Base-by-base conservation (phyloP, 2,797 vertebrate species). In the Columba guinea region DNA sequence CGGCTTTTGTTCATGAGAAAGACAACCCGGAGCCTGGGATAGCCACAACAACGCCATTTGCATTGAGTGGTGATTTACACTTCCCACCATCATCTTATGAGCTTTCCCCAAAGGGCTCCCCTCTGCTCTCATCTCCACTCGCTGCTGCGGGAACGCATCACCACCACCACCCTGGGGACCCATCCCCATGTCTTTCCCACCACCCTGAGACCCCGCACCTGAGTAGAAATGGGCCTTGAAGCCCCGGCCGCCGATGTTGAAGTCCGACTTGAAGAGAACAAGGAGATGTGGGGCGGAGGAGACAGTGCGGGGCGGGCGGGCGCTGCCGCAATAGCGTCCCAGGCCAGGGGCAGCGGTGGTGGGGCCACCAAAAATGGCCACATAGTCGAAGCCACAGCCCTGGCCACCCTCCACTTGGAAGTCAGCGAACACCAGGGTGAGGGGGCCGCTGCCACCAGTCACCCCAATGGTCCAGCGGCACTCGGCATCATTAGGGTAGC, bases 151-250 rank as follows among this genome's bases (percentile, higher is more conserved):
- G 16, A 35, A 3, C 65, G 17, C 34, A 75, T 19, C 34, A 74
- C 30, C 55, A n/a, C 39, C 44, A 58, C 14, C 59, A 23, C 22
- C 3, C 5, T 2, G 2, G 23, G 28, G 6, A 78, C 30, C 20
- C 19, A 1, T n/a, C 58, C 76, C 34, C 63, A 59, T 0, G 0
- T 37, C 58, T 60, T 30, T 77, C 44, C 81, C 69, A 30, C 17
- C 60, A 34, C 32, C 11, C 39, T 1, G 2, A 91, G 37, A 67
- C 1, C 46, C 62, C 68, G 5, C 94, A 99, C 99, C 99, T 52
- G 99, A 99, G 95, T 99, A 99, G 97, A 99, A 99, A 93, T 98
- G 98, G 32, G 99, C 99, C 94, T 99, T 99, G 97, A 99, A 99
- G 49, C 99, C 99, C 60, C 98, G 98, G 87, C 99, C 99, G 21